Evolutionary conservation across 2,888 invertebrate species (phyloP), one percentile per base, ranked within the genome.

Genomic region (Xestia c-nigrum): DNA sequence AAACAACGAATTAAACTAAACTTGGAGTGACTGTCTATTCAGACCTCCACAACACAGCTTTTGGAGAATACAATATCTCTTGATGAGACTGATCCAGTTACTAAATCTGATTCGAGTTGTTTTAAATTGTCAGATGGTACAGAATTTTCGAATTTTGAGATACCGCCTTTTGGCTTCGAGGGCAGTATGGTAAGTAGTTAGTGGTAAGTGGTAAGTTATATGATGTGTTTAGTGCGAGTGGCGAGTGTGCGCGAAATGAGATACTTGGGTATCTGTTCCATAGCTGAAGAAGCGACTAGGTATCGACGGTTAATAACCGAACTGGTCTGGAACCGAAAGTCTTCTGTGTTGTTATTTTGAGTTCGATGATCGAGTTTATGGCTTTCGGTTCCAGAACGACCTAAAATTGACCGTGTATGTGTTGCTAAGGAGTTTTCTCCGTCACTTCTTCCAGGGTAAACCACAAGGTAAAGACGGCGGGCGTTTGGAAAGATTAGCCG

Each of bases 211-310:
- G 65, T 83, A 69, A 69, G 67, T 68, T 71, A 68, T 80, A 80
- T 63, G 77, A 82, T 72, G 66, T 46, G 82, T 79, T 75, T 75
- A 83, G 57, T 59, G 38, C 64, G 57, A 74, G 31, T 78, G 68
- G 38, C 52, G n/a, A 65, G 31, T 57, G 38, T 5, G 10, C 61
- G 82, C 82, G 63, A 82, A 75, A 65, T 72, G 47, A 38, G 66
- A 70, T 61, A 50, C 61, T 50, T 31, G 9, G 63, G n/a, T 7
- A 46, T 3, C 16, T 43, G n/a, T 24, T 1, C 16, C 4, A 46
- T 24, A 1, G n/a, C n/a, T 21, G 16, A 1, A 43, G 43, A 24
- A 43, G n/a, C n/a, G 43, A 43, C 14, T 31, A 21, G 21, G 10
- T 63, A 12, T 63, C 21, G 63, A 1, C 31, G 31, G 31, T n/a